Conservation (phyloP, 2,888 invertebrate genomes). For the Tuta absoluta region DNA sequence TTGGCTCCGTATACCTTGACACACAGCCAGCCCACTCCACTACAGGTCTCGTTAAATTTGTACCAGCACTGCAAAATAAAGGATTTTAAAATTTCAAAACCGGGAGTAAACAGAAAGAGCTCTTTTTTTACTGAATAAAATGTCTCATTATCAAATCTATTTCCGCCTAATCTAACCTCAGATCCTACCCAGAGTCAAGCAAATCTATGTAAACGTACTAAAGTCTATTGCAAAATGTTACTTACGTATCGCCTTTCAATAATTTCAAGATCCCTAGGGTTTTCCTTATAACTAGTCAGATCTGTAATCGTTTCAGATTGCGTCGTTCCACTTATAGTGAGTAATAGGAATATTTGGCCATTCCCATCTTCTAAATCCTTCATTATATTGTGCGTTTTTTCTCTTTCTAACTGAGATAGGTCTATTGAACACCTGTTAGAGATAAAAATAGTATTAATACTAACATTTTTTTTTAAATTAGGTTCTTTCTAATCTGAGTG, state of each 20-base stretch:
- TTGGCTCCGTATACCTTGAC: constrained; percentile 93
- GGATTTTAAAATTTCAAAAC: too few species aligned
- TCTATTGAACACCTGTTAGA: constrained; percentile 90
- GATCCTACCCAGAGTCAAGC: too few species aligned
- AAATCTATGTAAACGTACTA: too few species aligned
- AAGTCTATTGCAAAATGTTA: constrained; percentile 33
- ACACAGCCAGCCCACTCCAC: constrained; percentile 96
- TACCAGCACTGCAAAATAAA: constrained; percentile 82
- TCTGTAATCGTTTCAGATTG: constrained; percentile 96
- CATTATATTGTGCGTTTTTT: constrained; percentile 95
- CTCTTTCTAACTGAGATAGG: constrained; percentile 90
- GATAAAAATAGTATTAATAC: not conserved
- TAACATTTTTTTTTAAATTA: too few species aligned
- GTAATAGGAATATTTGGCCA: constrained; percentile 91
- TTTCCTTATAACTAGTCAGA: constrained; percentile 91
- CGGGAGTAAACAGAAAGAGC: too few species aligned
- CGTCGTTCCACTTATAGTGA: constrained; percentile 97
- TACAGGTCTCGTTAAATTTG: constrained; percentile 65
- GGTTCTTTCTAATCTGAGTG: too few species aligned
- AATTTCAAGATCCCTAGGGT: constrained; percentile 84
- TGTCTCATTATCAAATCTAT: too few species aligned
- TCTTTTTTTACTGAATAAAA: too few species aligned
- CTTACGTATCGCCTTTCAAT: constrained; percentile 87
- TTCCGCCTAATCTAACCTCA: too few species aligned
- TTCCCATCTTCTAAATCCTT: constrained; percentile 94